A percentile compares a stretch with the other conserved stretches of the same genome.
Conservation (phyloP, 2,113 vertebrate species). For the Daphoenositta chrysoptera region DNA sequence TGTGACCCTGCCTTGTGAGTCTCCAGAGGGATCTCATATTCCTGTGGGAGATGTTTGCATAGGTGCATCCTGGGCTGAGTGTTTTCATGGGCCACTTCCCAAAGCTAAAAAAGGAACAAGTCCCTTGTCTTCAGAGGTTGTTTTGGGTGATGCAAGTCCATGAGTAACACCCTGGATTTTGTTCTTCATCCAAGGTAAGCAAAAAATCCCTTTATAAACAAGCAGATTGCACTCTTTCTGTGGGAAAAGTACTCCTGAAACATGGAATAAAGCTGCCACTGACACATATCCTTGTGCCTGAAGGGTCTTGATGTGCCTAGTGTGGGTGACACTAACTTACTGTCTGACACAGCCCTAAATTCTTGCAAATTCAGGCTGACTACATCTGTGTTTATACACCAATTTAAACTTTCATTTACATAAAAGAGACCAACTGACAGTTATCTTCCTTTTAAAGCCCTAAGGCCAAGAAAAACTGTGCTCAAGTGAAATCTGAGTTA, state of each 20-base stretch:
- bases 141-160: not conserved
- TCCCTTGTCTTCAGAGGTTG: not conserved
- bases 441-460: not conserved
- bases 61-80: not conserved
- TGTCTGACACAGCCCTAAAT: not conserved
- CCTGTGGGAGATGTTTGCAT: not conserved
- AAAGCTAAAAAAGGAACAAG: not conserved
- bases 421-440: not conserved
- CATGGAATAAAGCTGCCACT: not conserved
- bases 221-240: not conserved
- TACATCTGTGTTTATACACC: not conserved
- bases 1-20: not conserved
- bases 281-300: fast-evolving
- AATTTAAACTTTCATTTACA: not conserved
- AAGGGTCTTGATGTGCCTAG: not conserved
- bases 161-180: not conserved
- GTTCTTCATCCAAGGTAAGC: not conserved
- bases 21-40: not conserved
- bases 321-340: not conserved
- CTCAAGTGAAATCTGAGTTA: not conserved
- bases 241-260: not conserved
- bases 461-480: not conserved
- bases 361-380: not conserved
- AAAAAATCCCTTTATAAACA: not conserved
- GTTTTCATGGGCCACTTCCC: not conserved